Evolutionary conservation across 64 coral and sea anemone species (phyloP), one percentile per base, ranked within the genome.

Genomic region (Catalaphyllia jardinei): DNA sequence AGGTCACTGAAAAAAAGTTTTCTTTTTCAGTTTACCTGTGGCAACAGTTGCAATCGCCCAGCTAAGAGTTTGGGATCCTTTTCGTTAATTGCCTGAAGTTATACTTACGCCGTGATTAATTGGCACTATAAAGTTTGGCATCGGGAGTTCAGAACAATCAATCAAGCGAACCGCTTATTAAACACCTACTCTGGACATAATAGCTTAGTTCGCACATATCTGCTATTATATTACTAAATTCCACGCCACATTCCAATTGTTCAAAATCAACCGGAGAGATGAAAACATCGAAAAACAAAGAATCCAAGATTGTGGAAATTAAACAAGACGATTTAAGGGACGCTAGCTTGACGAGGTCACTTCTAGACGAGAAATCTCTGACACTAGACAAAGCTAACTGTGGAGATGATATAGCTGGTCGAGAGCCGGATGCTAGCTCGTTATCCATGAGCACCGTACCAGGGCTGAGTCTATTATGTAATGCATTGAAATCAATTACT

Each of bases 401-500:
- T 51, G 4, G 22, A 46, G 10, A 50, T 25, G 25, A 77, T 7
- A 77, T 51, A 77, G 29, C 20, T 77, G 3, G 0, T 20, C 55
- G 28, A 57, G 54, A 57, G 54, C 54, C 12, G 54, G 54, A 57
- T 57, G 54, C 54, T 13, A 15, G 54, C 15, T 57, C 12, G 10
- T 12, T 57, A 16, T 57, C 15, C n/a, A n/a, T n/a, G n/a, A n/a
- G n/a, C n/a, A n/a, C n/a, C 15, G 54, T 12, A 16, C 24, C 12
- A 35, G 31, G 38, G n/a, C 50, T 65, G 24, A 42, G 31, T n/a
- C 24, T 52, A 28, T 71, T 15, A 71, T 51, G 11, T 71, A 69
- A 71, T 12, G 81, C 63, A 85, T 71, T 29, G 33, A 85, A 85
- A 85, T 85, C 62, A 38, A 85, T 85, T 71, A 51, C 69, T 64